phyloP scores from a whole-genome alignment of 2,888 invertebrate genomes.

The Ophion slaviceki region DNA sequence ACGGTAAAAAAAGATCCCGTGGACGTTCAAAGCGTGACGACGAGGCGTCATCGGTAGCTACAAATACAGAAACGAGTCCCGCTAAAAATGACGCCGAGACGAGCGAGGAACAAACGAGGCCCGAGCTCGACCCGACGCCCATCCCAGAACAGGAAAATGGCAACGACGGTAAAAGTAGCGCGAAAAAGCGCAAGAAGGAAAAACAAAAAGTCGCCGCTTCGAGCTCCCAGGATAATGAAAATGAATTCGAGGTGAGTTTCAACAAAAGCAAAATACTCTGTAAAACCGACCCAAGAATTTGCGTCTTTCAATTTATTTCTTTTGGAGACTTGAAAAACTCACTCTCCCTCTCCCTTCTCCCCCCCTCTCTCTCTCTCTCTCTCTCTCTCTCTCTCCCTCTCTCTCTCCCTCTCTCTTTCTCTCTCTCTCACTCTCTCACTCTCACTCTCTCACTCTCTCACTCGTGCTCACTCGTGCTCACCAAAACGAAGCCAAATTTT shows the following conservation, averaged over 20 bases:
- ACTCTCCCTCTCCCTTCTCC: too few species aligned
- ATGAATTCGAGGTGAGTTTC: slow-evolving; percentile 85
- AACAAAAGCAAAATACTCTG: neutral
- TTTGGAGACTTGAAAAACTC: too few species aligned
- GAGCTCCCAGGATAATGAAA: slow-evolving; percentile 81
- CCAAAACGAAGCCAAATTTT: too few species aligned
- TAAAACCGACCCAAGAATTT: too few species aligned
- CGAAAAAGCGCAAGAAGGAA: slow-evolving; percentile 75
- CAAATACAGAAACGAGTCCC: slow-evolving; percentile 36
- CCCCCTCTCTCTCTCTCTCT: too few species aligned
- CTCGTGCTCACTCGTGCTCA: too few species aligned
- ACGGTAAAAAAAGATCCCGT: slow-evolving; percentile 46
- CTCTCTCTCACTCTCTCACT: too few species aligned
- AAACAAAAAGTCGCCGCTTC: slow-evolving; percentile 69
- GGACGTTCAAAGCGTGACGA: slow-evolving; percentile 65
- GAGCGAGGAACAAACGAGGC: slow-evolving; percentile 57
- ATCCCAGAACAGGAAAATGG: slow-evolving; percentile 74
- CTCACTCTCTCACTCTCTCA: too few species aligned
- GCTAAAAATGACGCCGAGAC: slow-evolving; percentile 73
- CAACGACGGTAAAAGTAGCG: slow-evolving; percentile 70
- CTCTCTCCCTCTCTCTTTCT: too few species aligned
- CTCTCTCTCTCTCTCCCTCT: too few species aligned
- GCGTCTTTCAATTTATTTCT: neutral
- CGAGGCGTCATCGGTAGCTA: slow-evolving; percentile 52
- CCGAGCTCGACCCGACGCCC: slow-evolving; percentile 19